Evolutionary conservation across 2,888 invertebrate genomes (phyloP).

Genomic region (Chouioia cunea): DNA sequence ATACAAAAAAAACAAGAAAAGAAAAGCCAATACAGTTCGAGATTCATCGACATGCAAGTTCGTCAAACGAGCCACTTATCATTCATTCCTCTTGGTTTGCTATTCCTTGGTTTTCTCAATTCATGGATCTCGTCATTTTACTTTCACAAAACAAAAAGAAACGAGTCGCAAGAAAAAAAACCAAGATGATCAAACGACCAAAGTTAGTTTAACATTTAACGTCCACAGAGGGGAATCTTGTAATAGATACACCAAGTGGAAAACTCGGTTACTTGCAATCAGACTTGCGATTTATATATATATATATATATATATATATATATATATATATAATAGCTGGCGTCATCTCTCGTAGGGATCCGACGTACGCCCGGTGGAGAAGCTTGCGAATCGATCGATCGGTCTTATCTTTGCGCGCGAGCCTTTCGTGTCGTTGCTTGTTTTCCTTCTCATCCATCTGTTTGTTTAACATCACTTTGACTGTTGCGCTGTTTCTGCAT

Average conservation of each 20-base stretch:
- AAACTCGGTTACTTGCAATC: no score
- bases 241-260: no score
- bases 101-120: slow-evolving; percentile 47
- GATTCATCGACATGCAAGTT: slow-evolving; percentile 67
- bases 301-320: no score
- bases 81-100: slow-evolving; percentile 64
- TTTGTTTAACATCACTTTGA: neutral
- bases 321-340: no score
- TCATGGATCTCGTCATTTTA: slow-evolving; percentile 57
- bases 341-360: no score
- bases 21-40: slow-evolving; percentile 60
- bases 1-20: no score
- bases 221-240: slow-evolving; percentile 58
- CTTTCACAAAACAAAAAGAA: slow-evolving; percentile 16
- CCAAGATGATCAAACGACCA: slow-evolving; percentile 47
- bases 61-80: slow-evolving; percentile 64
- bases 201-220: slow-evolving; percentile 65
- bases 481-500: neutral
- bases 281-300: no score
- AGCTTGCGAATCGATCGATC: slow-evolving; percentile 51
- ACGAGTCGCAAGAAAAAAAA: slow-evolving; percentile 5
- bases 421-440: slow-evolving; percentile 10
- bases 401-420: slow-evolving; percentile 51
- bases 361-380: no score
- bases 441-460: slow-evolving; percentile 19